A percentile compares a stretch with the other conserved stretches of the same genome.
phyloP scores from a whole-genome alignment of 2,113 vertebrate species.

The Sterna hirundo region DNA sequence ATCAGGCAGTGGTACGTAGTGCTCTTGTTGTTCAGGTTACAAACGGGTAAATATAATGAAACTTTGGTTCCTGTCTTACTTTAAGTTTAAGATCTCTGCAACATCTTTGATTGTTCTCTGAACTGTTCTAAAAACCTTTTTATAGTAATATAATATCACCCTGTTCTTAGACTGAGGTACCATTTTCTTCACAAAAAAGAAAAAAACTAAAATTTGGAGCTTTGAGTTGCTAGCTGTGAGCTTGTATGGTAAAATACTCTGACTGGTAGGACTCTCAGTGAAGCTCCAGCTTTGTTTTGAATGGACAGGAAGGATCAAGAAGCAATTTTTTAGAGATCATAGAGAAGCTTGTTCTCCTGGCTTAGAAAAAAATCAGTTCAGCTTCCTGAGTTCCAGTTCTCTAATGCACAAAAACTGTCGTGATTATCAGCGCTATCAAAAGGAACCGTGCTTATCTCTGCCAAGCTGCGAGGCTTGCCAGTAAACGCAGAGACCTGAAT shows the following conservation, averaged over 20 bases:
- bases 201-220: background rate
- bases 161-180: background rate
- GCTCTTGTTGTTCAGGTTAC: background rate
- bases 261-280: background rate
- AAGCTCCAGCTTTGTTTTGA: background rate
- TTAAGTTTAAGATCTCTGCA: background rate
- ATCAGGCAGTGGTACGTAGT: conserved; percentile 85
- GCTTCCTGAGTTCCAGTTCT: background rate
- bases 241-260: background rate
- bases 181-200: background rate
- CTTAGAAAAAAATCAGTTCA: background rate
- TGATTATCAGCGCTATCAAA: background rate
- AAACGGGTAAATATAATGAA: background rate
- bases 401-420: background rate
- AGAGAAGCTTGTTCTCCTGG: background rate
- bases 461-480: background rate
- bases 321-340: background rate
- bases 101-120: background rate
- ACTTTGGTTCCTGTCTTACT: background rate
- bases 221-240: background rate
- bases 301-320: background rate
- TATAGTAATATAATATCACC: background rate
- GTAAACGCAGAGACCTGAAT: background rate
- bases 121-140: background rate
- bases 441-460: accelerated